Evolutionary conservation across 2,888 invertebrate species (phyloP), one percentile per base, ranked within the genome.

Genomic region (Andrena dorsata): DNA sequence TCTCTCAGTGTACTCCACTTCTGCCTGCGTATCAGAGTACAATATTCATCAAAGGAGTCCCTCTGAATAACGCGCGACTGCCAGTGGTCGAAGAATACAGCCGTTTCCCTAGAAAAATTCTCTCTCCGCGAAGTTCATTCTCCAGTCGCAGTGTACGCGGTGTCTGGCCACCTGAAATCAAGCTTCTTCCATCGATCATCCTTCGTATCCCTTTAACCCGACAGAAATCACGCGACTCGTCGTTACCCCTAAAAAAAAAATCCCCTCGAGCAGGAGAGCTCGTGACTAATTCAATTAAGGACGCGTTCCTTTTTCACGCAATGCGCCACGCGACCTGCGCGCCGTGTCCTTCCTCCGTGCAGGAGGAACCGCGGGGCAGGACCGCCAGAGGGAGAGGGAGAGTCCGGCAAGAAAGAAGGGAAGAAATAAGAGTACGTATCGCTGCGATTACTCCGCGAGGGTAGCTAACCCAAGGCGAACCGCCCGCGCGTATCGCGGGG

Each of bases 271-370:
- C 35, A 10, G 5, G 51, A 72, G 13, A 72, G 13, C 70, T 76
- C 64, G 76, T 82, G 66, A 82, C 71, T 82, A 82, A 82, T 82
- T 73, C 51, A 82, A 82, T 83, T 73, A 82, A 72, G 51, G 49
- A 61, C 83, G 69, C 82, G 70, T 76, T 51, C 64, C 28, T 70
- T 60, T 66, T 82, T 74, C 85, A 76, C 86, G 86, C 86, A 84
- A 80, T 84, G 86, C 81, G 81, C 76, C 88, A 83, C 58, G 76
- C 76, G 79, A 79, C 71, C 72, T 80, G 81, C 81, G 77, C 83
- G 77, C 26, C 61, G 30, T 58, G 47, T 70, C 63, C 68, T 66
- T 60, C 23, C 16, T 53, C 65, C 16, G 35, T 41, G 41, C 13
- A 41, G 1, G 32, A 30, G 8, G 35, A 51, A 51, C 32, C 28